These are phyloP conservation scores for Hyposoter dolosus DNA, from an alignment of 2,888 invertebrate genomes.

Conservation along the genomic window DNA sequence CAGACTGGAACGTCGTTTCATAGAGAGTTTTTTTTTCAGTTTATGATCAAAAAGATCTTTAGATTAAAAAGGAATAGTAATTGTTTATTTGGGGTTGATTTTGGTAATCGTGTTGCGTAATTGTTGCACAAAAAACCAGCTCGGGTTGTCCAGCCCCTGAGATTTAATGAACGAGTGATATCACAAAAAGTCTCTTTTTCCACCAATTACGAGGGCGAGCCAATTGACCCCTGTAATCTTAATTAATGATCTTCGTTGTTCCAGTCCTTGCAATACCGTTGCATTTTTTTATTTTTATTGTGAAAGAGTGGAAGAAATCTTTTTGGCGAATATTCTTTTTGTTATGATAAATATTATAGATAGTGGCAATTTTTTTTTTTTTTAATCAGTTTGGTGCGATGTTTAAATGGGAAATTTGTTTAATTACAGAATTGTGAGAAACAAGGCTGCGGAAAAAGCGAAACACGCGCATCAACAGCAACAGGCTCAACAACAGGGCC, in stretches of 20 bases:
- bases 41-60: neutral
- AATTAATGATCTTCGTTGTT: slow-evolving; percentile 76
- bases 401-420: neutral
- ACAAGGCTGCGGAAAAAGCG: slow-evolving; percentile 98
- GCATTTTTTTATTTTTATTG: too few species aligned
- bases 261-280: slow-evolving; percentile 20
- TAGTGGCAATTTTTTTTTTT: neutral
- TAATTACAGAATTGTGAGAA: slow-evolving; percentile 94
- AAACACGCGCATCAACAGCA: slow-evolving; percentile 95
- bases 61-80: neutral
- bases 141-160: neutral
- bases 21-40: neutral
- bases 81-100: neutral
- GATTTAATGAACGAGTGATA: slow-evolving; percentile 16
- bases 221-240: slow-evolving; percentile 75
- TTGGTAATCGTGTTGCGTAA: neutral
- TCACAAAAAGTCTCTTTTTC: slow-evolving; percentile 15
- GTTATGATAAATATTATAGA: neutral
- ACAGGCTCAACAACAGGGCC: slow-evolving; percentile 88
- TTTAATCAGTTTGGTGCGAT: neutral
- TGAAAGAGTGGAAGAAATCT: too few species aligned
- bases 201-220: slow-evolving; percentile 39
- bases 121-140: neutral
- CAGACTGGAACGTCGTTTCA: neutral
- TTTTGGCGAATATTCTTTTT: too few species aligned